Conservation (phyloP, 2,797 vertebrate species). For the Pipistrellus pygmaeus region DNA sequence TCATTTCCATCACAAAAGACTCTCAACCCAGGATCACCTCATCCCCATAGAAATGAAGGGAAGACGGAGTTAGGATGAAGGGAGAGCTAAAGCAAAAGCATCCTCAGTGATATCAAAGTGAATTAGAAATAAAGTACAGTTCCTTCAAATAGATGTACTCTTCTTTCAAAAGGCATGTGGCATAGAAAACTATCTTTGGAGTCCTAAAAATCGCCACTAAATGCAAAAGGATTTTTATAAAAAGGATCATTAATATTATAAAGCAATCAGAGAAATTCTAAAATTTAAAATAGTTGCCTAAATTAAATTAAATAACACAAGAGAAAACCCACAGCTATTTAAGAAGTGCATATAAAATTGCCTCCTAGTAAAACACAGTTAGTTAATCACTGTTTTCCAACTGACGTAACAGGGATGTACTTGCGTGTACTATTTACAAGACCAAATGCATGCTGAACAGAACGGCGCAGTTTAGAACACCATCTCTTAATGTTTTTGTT, state of each 20-base stretch:
- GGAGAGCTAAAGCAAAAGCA: constrained; percentile 77
- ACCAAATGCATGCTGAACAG: constrained; percentile 87
- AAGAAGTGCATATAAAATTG: constrained; percentile 83
- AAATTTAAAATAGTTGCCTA: constrained; percentile 80
- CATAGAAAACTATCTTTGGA: constrained; percentile 59
- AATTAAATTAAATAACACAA: constrained; percentile 77
- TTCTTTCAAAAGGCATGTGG: constrained; percentile 77
- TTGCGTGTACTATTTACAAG: constrained; percentile 88
- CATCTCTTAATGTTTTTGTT: constrained; percentile 85
- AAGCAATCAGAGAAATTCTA: constrained; percentile 73
- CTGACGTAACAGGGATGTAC: constrained; percentile 86
- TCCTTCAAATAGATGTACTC: constrained; percentile 75
- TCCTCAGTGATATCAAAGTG: constrained; percentile 77
- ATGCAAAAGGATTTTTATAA: constrained; percentile 51
- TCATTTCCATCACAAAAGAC: constrained; percentile 83
- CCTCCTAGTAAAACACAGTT: constrained; percentile 82
- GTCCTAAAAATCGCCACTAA: constrained; percentile 73
- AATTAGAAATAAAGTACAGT: constrained; percentile 78
- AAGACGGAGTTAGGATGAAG: constrained; percentile 72
- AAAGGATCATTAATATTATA: constrained; percentile 71
- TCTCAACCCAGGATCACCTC: constrained; percentile 76
- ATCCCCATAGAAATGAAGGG: constrained; percentile 76
- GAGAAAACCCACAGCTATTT: constrained; percentile 71
- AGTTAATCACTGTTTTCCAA: constrained; percentile 80
- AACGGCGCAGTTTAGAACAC: constrained; percentile 84